These are phyloP conservation scores for Sigmodon hispidus DNA, from an alignment of 2,113 vertebrate species.

Conservation along the genomic window DNA sequence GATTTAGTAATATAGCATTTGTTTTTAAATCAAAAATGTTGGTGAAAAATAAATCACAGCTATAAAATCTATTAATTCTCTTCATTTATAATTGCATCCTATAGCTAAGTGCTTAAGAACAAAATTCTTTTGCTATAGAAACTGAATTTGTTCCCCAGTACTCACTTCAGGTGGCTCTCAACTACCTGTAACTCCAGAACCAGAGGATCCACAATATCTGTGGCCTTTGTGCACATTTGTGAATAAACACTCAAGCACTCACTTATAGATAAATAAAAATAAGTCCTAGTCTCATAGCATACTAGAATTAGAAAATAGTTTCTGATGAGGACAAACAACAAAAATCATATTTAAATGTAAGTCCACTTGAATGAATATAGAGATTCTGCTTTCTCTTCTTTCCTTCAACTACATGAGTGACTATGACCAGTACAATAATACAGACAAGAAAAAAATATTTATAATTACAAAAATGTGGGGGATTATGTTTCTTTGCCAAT, in stretches of 20 bases:
- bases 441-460: not conserved
- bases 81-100: conserved; percentile 59
- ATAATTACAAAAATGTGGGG: not conserved
- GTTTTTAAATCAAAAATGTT: conserved; percentile 68
- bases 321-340: not conserved
- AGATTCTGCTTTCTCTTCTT: not conserved
- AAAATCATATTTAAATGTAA: not conserved
- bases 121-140: conserved; percentile 61
- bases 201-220: not conserved
- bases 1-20: conserved; percentile 39
- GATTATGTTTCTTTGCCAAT: not conserved
- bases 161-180: not conserved
- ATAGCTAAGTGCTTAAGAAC: not conserved
- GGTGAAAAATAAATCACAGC: conserved; percentile 77
- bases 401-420: not conserved
- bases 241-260: not conserved
- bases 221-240: no score
- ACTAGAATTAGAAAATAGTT: not conserved
- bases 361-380: not conserved
- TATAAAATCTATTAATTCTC: conserved; percentile 74
- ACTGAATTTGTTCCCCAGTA: not conserved
- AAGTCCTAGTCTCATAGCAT: no score
- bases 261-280: not conserved
- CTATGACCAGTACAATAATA: not conserved
- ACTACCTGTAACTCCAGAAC: not conserved